A percentile compares a stretch with the other conserved stretches of the same genome.
Conservation (phyloP, 2,113 vertebrate species). For the Podocnemis expansa region DNA sequence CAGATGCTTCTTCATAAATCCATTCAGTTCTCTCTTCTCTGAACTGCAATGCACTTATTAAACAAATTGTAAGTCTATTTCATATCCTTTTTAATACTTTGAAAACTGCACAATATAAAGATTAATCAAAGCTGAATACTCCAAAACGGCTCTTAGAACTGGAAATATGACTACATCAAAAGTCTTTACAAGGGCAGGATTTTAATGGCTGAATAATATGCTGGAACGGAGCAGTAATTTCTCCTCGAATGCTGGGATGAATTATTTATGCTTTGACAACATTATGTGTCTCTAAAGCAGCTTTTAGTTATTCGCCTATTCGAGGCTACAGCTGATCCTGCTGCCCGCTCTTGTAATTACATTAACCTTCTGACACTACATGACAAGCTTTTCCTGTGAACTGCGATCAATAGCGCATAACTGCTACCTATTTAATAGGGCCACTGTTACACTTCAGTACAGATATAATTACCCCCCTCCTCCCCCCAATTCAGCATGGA, state of each 20-base stretch:
- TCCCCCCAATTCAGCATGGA: conserved; percentile 32
- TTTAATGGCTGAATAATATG: conserved; percentile 86
- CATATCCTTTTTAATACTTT: conserved; percentile 71
- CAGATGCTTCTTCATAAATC: conserved; percentile 56
- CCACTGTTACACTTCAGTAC: conserved; percentile 78
- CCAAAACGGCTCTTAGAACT: conserved; percentile 74
- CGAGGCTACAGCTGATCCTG: conserved; percentile 84
- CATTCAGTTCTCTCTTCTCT: conserved; percentile 48
- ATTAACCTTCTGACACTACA: conserved; percentile 88
- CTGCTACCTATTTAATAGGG: conserved; percentile 82
- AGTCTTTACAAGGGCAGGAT: conserved; percentile 81
- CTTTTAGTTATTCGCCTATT: conserved; percentile 85
- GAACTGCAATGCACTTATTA: conserved; percentile 68
- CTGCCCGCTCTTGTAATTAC: conserved; percentile 87
- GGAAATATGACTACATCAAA: conserved; percentile 81
- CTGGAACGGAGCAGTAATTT: conserved; percentile 82
- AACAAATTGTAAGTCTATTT: conserved; percentile 74
- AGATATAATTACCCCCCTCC: conserved; percentile 78
- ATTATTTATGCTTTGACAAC: conserved; percentile 90
- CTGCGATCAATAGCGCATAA: conserved; percentile 86
- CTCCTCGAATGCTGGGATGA: conserved; percentile 82
- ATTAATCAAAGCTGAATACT: conserved; percentile 75
- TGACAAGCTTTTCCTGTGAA: conserved; percentile 85
- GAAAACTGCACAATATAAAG: conserved; percentile 72
- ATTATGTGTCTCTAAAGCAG: conserved; percentile 87